These are phyloP conservation scores for Cepphus grylle DNA, from an alignment of 2,113 vertebrate species.

Conservation along the genomic window DNA sequence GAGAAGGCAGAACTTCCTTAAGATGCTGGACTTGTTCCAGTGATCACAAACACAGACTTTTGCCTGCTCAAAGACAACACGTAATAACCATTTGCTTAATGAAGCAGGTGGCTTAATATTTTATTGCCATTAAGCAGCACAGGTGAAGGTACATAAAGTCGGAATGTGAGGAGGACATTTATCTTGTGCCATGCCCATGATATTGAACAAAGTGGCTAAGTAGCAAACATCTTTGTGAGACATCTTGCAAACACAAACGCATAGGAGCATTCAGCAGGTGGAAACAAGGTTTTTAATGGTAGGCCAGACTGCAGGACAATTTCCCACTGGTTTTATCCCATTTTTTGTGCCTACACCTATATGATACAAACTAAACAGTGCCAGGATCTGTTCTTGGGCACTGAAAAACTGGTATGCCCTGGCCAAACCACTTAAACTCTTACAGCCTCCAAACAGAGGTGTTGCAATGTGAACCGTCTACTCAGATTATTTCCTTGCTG, in stretches of 20 bases:
- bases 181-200: background rate
- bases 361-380: background rate
- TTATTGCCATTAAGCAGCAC: background rate
- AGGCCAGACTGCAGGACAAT: background rate
- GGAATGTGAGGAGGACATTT: background rate
- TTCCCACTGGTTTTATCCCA: background rate
- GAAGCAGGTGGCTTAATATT: background rate
- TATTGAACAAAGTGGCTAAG: background rate
- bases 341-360: background rate
- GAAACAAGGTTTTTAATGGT: background rate
- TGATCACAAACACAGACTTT: background rate
- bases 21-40: conserved; percentile 23
- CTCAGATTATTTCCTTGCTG: background rate
- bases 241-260: background rate
- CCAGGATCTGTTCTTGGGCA: background rate
- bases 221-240: background rate
- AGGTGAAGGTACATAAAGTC: background rate
- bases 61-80: background rate
- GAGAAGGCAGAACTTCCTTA: conserved; percentile 17
- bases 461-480: background rate
- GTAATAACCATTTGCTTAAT: background rate
- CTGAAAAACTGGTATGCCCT: background rate
- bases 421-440: background rate
- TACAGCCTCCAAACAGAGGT: background rate
- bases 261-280: background rate